These are phyloP conservation scores for Brachionus manjavacas DNA, from an alignment of 1,140 invertebrate genomes.

Conservation along the genomic window DNA sequence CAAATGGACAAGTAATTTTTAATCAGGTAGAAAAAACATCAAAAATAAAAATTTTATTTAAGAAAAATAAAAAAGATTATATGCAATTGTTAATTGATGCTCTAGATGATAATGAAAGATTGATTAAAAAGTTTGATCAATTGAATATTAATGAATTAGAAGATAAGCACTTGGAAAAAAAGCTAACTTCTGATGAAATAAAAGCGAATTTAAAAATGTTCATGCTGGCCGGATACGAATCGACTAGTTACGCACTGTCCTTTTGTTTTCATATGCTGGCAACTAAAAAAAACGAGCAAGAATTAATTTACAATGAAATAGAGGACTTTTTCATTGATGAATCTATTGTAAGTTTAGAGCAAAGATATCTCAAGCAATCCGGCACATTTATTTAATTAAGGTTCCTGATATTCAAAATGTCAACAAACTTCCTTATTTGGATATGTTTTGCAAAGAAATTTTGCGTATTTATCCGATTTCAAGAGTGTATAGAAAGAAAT, in stretches of 20 bases:
- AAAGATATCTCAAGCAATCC: neutral
- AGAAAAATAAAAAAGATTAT: neutral
- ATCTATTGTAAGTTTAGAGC: neutral
- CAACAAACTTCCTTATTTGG: neutral
- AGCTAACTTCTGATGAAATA: constrained; percentile 48
- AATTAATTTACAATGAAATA: constrained; percentile 57
- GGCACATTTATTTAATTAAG: neutral
- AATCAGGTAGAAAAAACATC: too few relatives aligned
- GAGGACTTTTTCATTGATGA: neutral
- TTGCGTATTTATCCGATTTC: neutral
- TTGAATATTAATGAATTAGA: neutral
- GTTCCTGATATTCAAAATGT: neutral
- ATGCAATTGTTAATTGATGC: constrained; percentile 1
- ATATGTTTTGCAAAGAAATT: neutral
- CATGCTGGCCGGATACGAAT: constrained; percentile 55
- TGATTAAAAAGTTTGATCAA: neutral
- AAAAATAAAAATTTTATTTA: neutral
- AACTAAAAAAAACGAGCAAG: constrained; percentile 57
- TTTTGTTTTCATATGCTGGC: constrained; percentile 59
- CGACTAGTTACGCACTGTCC: constrained; percentile 58
- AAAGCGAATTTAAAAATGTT: constrained; percentile 50
- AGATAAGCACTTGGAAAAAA: neutral
- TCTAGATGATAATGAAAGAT: neutral
- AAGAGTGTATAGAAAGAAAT: neutral
- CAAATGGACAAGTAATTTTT: neutral